These are phyloP conservation scores for Mionectes macconnelli DNA, from an alignment of 2,113 vertebrate species.

Conservation along the genomic window DNA sequence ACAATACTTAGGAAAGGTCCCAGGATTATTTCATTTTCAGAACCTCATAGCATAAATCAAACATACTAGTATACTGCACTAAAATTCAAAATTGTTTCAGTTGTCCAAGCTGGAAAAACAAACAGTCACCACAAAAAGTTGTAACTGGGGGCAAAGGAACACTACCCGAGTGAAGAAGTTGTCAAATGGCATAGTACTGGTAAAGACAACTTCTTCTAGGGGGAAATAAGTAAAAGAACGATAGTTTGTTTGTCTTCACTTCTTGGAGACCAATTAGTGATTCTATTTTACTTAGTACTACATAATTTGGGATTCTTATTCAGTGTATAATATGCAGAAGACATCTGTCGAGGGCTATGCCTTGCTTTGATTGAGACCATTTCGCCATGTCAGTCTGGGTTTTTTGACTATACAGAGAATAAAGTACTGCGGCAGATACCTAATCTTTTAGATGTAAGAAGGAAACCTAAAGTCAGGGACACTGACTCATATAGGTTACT, in stretches of 20 bases:
- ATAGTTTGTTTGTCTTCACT: background rate
- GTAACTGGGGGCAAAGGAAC: background rate
- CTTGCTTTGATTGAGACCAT: background rate
- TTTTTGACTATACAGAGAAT: background rate
- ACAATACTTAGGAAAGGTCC: background rate
- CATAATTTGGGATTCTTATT: background rate
- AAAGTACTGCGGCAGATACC: background rate
- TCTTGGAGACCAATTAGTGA: background rate
- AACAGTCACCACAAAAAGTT: background rate
- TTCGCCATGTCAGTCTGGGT: background rate
- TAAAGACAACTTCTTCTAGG: background rate
- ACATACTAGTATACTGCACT: accelerated
- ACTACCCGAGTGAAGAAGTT: background rate
- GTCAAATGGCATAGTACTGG: background rate
- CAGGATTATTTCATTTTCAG: background rate
- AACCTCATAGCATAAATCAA: background rate
- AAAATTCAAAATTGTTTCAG: background rate
- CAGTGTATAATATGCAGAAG: background rate
- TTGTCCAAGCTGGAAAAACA: background rate
- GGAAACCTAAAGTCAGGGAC: background rate
- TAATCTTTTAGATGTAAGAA: background rate
- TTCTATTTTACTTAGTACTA: background rate
- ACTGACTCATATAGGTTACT: background rate
- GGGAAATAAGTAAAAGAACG: background rate
- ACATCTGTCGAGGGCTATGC: background rate